Percentiles rank a stretch among this genome's conserved stretches.
These are phyloP conservation scores for Hypercompe scribonia DNA, from an alignment of 2,888 invertebrate genomes.

Conservation along the genomic window DNA sequence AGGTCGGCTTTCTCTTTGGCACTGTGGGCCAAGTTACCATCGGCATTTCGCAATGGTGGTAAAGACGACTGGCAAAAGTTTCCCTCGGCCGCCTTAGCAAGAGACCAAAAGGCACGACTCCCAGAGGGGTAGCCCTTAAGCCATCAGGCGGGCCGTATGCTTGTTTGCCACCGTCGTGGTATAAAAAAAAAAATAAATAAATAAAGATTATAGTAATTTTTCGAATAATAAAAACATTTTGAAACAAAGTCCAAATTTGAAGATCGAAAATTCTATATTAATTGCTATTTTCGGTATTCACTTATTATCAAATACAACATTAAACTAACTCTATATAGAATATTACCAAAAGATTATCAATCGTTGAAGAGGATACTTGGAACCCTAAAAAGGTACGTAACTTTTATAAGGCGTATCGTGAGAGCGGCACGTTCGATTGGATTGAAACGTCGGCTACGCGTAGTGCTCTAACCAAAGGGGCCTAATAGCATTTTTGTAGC, in stretches of 20 bases:
- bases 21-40: too few relatives aligned
- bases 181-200: too few relatives aligned
- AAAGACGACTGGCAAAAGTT: too few relatives aligned
- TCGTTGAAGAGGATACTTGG: slow-evolving; percentile 42
- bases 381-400: slow-evolving; percentile 65
- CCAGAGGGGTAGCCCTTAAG: too few relatives aligned
- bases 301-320: neutral
- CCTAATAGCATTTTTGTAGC: slow-evolving; percentile 79
- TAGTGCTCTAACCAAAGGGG: slow-evolving; percentile 66
- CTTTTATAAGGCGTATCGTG: slow-evolving; percentile 64
- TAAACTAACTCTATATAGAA: slow-evolving; percentile 18
- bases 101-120: too few relatives aligned
- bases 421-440: slow-evolving; percentile 73
- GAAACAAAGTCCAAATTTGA: neutral
- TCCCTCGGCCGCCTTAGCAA: too few relatives aligned
- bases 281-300: neutral
- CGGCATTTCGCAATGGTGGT: too few relatives aligned
- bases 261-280: neutral
- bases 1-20: too few relatives aligned
- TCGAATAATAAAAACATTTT: neutral
- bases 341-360: slow-evolving; percentile 19
- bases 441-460: slow-evolving; percentile 73
- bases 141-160: too few relatives aligned
- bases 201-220: neutral
- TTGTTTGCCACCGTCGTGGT: too few relatives aligned